phyloP scores from a whole-genome alignment of 2,797 vertebrate species.

The Myotis daubentonii region DNA sequence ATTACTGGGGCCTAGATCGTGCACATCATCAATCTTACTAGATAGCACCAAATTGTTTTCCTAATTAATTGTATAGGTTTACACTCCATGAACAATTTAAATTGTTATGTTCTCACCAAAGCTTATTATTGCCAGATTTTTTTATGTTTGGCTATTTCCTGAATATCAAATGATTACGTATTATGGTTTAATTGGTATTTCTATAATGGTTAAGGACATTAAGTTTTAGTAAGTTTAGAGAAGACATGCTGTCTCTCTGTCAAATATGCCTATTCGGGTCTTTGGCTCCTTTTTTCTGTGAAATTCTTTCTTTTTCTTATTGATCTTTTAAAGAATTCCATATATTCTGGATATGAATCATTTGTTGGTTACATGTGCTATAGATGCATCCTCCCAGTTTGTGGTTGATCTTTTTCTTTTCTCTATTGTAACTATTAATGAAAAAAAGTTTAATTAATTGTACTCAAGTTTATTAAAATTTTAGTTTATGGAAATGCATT shows the following conservation, averaged over 20 bases:
- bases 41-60: conserved; percentile 25
- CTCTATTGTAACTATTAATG: neutral
- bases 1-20: neutral
- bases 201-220: neutral
- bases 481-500: neutral
- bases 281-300: neutral
- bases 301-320: neutral
- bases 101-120: neutral
- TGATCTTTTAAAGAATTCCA: neutral
- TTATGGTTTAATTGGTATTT: neutral
- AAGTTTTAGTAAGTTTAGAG: conserved; percentile 36
- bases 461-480: neutral
- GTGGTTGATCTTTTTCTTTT: neutral
- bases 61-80: neutral
- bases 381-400: neutral
- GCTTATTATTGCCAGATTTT: neutral
- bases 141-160: conserved; percentile 11
- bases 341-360: neutral
- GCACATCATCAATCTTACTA: neutral
- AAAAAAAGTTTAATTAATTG: neutral
- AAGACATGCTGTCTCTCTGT: neutral
- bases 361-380: neutral
- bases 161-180: neutral
- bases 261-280: neutral
- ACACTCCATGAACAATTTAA: neutral